Conservation (phyloP, 1,140 invertebrate species). For the Cyclargus thomasi region DNA sequence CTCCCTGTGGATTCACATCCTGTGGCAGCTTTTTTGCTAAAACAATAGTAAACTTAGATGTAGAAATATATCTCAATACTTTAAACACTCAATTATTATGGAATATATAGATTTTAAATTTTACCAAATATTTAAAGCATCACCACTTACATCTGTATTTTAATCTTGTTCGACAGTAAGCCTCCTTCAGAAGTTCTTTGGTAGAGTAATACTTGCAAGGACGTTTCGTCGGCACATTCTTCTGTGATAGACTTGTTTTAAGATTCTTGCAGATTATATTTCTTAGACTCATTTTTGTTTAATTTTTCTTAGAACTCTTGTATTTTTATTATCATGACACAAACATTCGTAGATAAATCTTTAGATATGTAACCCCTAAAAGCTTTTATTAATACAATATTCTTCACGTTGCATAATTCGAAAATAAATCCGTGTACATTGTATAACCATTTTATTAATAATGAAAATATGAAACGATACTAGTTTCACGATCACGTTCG, state of each 20-base stretch:
- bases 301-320: constrained; percentile 15
- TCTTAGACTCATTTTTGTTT: constrained; percentile 41
- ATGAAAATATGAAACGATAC: constrained; percentile 1
- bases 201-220: constrained; percentile 47
- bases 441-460: neutral
- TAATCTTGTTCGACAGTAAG: constrained; percentile 67
- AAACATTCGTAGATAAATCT: neutral
- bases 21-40: constrained; percentile 90
- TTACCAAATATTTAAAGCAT: no score
- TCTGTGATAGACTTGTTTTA: constrained; percentile 41
- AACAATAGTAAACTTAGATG: constrained; percentile 39
- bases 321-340: constrained; percentile 3
- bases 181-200: constrained; percentile 66
- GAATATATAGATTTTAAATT: no score
- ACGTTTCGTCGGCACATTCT: constrained; percentile 31
- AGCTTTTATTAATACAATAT: constrained; percentile 1
- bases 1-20: constrained; percentile 88
- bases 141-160: constrained; percentile 73
- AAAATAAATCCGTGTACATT: neutral
- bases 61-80: no score
- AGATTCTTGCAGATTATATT: constrained; percentile 37
- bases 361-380: neutral
- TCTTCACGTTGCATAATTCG: constrained; percentile 19
- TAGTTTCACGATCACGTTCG: neutral
- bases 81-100: no score